Base-by-base conservation (phyloP, 2,888 invertebrate species). In the Pristionchus mayeri region DNA sequence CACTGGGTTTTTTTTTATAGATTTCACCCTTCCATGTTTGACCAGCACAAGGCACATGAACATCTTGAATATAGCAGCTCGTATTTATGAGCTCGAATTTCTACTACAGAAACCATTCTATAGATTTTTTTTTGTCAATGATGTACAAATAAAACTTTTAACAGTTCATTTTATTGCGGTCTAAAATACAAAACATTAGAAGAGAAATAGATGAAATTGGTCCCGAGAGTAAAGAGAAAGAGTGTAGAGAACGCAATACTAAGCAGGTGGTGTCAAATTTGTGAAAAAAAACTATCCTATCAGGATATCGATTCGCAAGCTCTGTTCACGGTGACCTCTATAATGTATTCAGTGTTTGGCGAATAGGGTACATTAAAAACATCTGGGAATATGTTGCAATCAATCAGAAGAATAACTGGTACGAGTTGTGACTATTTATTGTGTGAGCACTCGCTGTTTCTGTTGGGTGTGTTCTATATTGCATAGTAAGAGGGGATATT, bases 191-290 rank as follows among this genome's bases (percentile, higher is more conserved):
- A 67, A 67, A 63, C 34, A 67, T 40, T 37, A 34, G 37, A 37
- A 4, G 37, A 67, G 4, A 67, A 37, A 37, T 37, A 18, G 18
- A 67, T 67, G 27, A 67, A 18, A 37, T 67, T 67, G 67, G 67
- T 67, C 67, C 67, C 67, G 67, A 67, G 67, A 67, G 67, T 67
- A 67, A 67, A 37, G 67, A 67, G 67, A 67, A n/a, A 54, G 54
- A 21, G n/a, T 54, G 54, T 4, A n/a, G n/a, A 54, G 54, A 54
- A n/a, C 4, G 21, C 54, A 54, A 54, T 54, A n/a, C n/a, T n/a
- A n/a, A n/a, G n/a, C 13, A 37, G 37, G 18, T 67, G 18, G 21
- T n/a, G 67, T 37, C 30, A 67, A 13, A 67, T 34, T 4, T 11
- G 18, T 63, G 30, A 9, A 63, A 63, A 30, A n/a, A 18, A n/a